Base-by-base conservation (phyloP, 2,888 invertebrate species). In the Cataglyphis livida region DNA sequence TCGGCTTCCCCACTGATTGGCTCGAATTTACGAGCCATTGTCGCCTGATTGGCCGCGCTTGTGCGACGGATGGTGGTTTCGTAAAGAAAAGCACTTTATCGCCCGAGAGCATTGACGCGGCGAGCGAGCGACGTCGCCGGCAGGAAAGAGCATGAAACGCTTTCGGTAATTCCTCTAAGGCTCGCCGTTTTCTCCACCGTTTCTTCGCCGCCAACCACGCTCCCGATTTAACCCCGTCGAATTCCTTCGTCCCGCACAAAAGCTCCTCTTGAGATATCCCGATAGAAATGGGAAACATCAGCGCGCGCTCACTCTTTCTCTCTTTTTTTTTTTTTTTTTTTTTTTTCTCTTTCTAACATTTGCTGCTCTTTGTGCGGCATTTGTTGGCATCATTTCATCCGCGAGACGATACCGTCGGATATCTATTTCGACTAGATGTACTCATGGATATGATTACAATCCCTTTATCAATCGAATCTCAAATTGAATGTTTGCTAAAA, bases 1-100 rank as follows among this genome's bases (percentile, higher is more conserved):
- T 91, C 90, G 88, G 90, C 91, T 71, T 89, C 90, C 89, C 89
- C 89, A 86, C 91, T 93, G 93, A 94, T 94, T 94, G 94, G 93
- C 91, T 92, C 90, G 90, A 93, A 94, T 94, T 94, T 94, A 93
- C 93, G 93, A 92, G 88, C 93, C 92, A 94, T 94, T 94, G 94
- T 94, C 92, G 90, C 90, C 92, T 93, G 94, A 94, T 94, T 94
- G 94, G 92, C 92, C 91, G 90, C 91, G 92, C 91, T 94, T 93
- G 93, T 93, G 93, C 92, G 91, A 89, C 88, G 90, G 88, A 89
- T 91, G 90, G 89, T 89, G 88, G 89, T 89, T 90, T 86, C 89
- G 89, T 89, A 91, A 90, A 92, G 91, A 92, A 92, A 92, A 92
- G 91, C 86, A 91, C 92, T 92, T 93, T 91, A 92, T 92, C 88